Evolutionary conservation across 1,140 invertebrate genomes (phyloP).

Genomic region (Gyrodactylus bullatarudis): DNA sequence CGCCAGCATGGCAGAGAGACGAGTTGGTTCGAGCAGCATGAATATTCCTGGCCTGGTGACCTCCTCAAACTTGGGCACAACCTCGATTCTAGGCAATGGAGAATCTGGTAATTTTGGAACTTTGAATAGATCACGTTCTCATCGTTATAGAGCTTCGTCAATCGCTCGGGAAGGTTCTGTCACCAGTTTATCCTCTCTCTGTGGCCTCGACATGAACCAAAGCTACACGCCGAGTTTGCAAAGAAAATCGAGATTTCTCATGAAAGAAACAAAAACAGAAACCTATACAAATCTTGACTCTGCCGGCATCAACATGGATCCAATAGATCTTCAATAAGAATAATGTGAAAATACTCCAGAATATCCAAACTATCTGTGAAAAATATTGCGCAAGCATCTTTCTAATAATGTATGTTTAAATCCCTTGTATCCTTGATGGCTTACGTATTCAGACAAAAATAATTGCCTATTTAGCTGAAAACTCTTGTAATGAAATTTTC

Average conservation of each 20-base stretch:
- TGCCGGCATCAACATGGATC: no score
- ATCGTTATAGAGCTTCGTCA: not conserved
- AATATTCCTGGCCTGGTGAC: not conserved
- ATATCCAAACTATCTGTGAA: no score
- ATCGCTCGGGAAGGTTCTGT: not conserved
- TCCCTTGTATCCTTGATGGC: no score
- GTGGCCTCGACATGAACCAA: not conserved
- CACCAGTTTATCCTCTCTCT: not conserved
- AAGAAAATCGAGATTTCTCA: not conserved
- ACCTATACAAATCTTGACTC: not conserved
- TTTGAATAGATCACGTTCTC: not conserved
- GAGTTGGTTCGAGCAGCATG: not conserved
- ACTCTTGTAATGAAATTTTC: no score
- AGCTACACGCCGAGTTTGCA: not conserved
- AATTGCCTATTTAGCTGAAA: no score
- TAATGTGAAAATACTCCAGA: no score
- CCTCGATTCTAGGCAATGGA: not conserved
- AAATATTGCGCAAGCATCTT: no score
- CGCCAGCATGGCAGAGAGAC: constrained; percentile 2
- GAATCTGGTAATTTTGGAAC: not conserved
- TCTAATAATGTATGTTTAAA: no score
- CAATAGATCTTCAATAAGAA: no score
- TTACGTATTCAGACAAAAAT: no score
- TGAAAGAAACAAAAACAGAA: no score
- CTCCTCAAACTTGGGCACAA: not conserved